These are phyloP conservation scores for Xenops minutus DNA, from an alignment of 2,797 vertebrate genomes.

Conservation along the genomic window DNA sequence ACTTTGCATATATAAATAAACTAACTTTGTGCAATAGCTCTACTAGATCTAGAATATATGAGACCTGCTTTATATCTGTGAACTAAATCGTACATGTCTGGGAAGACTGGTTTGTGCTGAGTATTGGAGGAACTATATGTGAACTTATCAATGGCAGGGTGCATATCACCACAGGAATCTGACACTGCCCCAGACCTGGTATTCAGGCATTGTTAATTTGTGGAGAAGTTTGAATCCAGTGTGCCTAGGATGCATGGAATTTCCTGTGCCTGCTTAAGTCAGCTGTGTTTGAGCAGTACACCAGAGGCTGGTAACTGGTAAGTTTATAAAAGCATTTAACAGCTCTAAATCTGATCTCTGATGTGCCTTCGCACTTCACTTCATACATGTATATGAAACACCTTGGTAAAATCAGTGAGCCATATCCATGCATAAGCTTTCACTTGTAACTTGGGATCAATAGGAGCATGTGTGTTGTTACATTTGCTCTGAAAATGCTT, in stretches of 20 bases:
- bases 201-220: background rate
- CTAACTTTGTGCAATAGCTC: background rate
- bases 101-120: background rate
- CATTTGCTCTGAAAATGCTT: background rate
- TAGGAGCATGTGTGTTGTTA: background rate
- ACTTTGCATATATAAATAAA: background rate
- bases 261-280: background rate
- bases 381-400: constrained; percentile 48
- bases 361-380: constrained; percentile 23
- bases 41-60: background rate
- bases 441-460: background rate
- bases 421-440: background rate
- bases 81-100: background rate
- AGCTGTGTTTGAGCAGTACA: background rate
- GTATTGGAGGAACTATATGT: background rate
- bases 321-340: constrained; percentile 13
- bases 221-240: background rate
- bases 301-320: background rate
- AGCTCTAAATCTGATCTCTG: constrained; percentile 39
- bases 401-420: constrained; percentile 34
- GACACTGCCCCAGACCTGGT: background rate
- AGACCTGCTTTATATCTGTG: background rate
- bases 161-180: background rate
- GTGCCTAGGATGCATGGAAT: background rate
- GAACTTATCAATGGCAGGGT: background rate